Evolutionary conservation across 2,797 vertebrate species (phyloP).

Genomic region (Eremophila alpestris): DNA sequence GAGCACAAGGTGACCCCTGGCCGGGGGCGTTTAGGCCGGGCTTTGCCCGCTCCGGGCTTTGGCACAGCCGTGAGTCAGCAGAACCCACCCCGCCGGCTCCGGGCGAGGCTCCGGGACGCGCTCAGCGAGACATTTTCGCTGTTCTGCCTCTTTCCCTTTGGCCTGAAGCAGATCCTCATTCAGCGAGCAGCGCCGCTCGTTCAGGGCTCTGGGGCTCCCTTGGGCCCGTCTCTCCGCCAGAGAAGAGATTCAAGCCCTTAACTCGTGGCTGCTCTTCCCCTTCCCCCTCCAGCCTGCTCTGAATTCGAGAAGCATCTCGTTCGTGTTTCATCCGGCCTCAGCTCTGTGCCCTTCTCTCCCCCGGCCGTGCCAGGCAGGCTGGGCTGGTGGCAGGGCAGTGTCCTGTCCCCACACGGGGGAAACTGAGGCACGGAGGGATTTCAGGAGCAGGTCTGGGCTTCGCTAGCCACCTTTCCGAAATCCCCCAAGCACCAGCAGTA

Average conservation of each 20-base stretch:
- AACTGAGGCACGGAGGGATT: background rate
- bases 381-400: background rate
- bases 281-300: constrained; percentile 20
- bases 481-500: background rate
- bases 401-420: background rate
- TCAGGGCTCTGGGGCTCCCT: background rate
- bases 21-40: background rate
- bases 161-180: background rate
- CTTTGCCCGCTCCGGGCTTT: background rate
- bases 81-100: background rate
- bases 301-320: constrained; percentile 15
- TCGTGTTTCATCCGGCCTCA: background rate
- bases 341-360: background rate
- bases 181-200: background rate
- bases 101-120: background rate
- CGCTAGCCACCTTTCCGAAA: background rate
- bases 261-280: background rate
- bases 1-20: constrained; percentile 67
- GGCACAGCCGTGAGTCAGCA: constrained; percentile 42
- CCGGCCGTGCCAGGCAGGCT: background rate
- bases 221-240: background rate
- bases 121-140: background rate
- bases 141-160: background rate
- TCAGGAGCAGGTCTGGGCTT: background rate
- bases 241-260: background rate